Percentiles rank a stretch among this genome's conserved stretches.
Evolutionary conservation across 2,113 vertebrate genomes (phyloP).

Genomic region (Gavia stellata): DNA sequence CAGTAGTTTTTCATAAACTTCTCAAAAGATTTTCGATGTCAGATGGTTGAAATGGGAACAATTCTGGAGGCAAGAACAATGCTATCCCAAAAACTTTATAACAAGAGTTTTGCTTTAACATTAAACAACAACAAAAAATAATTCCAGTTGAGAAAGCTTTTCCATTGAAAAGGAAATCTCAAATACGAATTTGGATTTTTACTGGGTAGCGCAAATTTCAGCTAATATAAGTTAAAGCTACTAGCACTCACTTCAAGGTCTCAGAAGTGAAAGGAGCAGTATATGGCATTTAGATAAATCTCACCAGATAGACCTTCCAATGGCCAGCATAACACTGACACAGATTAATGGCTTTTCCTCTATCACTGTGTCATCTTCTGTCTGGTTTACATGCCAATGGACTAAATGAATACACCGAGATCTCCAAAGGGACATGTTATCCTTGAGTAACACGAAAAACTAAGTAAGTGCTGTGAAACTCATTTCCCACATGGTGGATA

Average conservation of each 20-base stretch:
- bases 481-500: neutral
- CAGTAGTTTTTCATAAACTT: neutral
- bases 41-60: neutral
- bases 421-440: neutral
- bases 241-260: neutral
- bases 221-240: neutral
- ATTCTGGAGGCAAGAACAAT: neutral
- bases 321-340: fast-evolving
- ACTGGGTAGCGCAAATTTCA: neutral
- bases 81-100: neutral
- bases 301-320: neutral
- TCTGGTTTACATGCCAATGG: neutral
- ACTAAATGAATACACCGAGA: neutral
- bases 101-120: neutral
- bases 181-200: neutral
- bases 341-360: neutral
- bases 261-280: neutral
- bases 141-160: neutral
- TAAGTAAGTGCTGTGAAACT: neutral
- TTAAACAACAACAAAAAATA: neutral
- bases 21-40: neutral
- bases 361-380: neutral
- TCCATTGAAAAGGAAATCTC: neutral
- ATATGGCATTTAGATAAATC: neutral
- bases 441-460: neutral